phyloP scores from a whole-genome alignment of 2,888 invertebrate species.

The Phragmatobia fuliginosa region DNA sequence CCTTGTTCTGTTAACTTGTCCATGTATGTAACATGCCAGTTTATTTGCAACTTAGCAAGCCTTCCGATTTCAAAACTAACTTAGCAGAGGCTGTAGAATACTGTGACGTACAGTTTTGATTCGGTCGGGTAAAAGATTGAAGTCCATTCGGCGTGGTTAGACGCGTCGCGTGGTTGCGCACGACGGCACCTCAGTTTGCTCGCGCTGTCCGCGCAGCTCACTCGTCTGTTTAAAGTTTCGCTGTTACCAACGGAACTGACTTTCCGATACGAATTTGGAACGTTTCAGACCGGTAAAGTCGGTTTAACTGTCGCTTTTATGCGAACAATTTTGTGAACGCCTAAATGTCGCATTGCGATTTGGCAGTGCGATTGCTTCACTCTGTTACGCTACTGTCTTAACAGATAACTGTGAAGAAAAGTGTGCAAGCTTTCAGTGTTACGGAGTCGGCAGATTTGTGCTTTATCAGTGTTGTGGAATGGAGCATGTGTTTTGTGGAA shows the following conservation, averaged over 20 bases:
- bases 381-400: slow-evolving; percentile 75
- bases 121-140: slow-evolving; percentile 82
- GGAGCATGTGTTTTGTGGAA: slow-evolving; percentile 78
- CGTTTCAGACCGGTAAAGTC: slow-evolving; percentile 81
- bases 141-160: slow-evolving; percentile 74
- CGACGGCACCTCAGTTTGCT: slow-evolving; percentile 78
- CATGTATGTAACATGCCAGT: slow-evolving; percentile 77
- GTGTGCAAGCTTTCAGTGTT: slow-evolving; percentile 78
- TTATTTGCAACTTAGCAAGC: slow-evolving; percentile 77
- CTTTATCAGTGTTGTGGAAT: slow-evolving; percentile 78
- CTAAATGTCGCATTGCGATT: slow-evolving; percentile 81
- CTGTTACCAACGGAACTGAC: slow-evolving; percentile 55
- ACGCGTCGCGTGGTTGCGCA: slow-evolving; percentile 75
- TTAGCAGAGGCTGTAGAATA: slow-evolving; percentile 47
- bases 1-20: slow-evolving; percentile 77
- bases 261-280: slow-evolving; percentile 78
- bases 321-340: slow-evolving; percentile 70
- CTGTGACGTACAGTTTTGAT: slow-evolving; percentile 61
- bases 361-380: slow-evolving; percentile 78
- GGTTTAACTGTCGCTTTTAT: slow-evolving; percentile 78
- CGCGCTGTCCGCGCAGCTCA: slow-evolving; percentile 82
- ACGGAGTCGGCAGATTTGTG: slow-evolving; percentile 75
- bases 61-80: slow-evolving; percentile 66
- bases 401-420: slow-evolving; percentile 81
- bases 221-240: slow-evolving; percentile 69